Evolutionary conservation across 2,797 vertebrate species (phyloP).

Genomic region (Hypotaenidia philippensis): DNA sequence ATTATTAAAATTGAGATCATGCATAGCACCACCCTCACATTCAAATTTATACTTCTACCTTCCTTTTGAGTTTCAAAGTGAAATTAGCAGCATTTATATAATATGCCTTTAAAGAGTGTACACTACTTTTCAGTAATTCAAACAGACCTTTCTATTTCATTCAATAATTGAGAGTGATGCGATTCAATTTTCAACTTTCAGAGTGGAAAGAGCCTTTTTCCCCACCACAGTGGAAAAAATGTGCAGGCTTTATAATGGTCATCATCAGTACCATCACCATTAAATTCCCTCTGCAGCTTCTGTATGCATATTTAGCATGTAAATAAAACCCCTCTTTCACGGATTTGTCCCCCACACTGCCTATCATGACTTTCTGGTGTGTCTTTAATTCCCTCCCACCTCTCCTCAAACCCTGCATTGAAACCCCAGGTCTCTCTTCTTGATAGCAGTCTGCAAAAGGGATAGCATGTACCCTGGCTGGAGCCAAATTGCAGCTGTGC

Average conservation of each 20-base stretch:
- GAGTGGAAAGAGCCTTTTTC: not conserved
- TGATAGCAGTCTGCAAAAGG: not conserved
- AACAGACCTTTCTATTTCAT: not conserved
- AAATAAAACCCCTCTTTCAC: not conserved
- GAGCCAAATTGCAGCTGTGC: not conserved
- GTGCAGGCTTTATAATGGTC: not conserved
- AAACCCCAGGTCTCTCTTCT: not conserved
- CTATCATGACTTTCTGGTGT: not conserved
- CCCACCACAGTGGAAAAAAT: not conserved
- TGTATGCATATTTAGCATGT: not conserved
- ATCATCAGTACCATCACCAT: not conserved
- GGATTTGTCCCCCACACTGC: not conserved
- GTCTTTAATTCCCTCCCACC: not conserved
- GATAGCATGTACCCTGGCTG: not conserved
- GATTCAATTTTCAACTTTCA: not conserved
- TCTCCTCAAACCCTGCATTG: not conserved
- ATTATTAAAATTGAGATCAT: slow-evolving; percentile 5
- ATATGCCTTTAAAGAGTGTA: not conserved
- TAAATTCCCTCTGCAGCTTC: not conserved
- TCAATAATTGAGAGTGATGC: not conserved
- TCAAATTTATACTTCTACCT: not conserved
- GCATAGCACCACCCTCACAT: not conserved
- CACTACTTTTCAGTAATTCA: not conserved
- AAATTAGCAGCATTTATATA: not conserved
- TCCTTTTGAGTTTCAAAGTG: not conserved